A percentile compares a stretch with the other conserved stretches of the same genome.
These are phyloP conservation scores for Chymomyza fuscimana DNA, from an alignment of 2,888 invertebrate genomes.

Conservation along the genomic window DNA sequence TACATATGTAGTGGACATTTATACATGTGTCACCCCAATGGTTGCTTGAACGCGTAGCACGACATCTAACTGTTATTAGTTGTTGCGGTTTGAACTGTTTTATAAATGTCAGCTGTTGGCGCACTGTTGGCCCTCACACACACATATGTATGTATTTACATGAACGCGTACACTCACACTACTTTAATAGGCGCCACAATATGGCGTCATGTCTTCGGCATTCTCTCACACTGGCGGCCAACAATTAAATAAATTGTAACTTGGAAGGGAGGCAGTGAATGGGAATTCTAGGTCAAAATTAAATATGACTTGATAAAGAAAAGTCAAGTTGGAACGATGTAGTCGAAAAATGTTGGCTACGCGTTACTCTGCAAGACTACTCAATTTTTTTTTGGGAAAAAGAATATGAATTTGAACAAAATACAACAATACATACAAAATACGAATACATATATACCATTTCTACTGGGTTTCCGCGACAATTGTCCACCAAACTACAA, in stretches of 20 bases:
- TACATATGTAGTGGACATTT: conserved; percentile 1
- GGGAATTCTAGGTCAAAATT: conserved; percentile 1
- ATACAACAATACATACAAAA: no score
- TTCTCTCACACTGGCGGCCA: conserved; percentile 9
- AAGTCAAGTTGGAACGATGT: neutral
- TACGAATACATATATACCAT: no score
- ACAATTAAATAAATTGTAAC: neutral
- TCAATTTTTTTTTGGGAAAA: no score
- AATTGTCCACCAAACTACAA: no score
- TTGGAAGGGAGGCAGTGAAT: neutral
- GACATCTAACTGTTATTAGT: conserved; percentile 44
- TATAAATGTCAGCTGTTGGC: conserved; percentile 63
- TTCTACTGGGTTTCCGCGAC: no score
- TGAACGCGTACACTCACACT: neutral
- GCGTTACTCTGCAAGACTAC: neutral
- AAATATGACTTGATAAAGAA: neutral
- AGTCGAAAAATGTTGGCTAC: neutral
- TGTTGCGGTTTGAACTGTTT: conserved; percentile 43
- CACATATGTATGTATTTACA: neutral
- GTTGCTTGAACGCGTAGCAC: conserved; percentile 5
- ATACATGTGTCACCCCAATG: conserved; percentile 17
- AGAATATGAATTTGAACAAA: no score
- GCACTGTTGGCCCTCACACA: conserved; percentile 32
- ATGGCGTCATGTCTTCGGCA: conserved; percentile 63
- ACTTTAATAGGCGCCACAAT: conserved; percentile 48